Conservation (phyloP, 2,797 vertebrate species). For the Artibeus jamaicensis region DNA sequence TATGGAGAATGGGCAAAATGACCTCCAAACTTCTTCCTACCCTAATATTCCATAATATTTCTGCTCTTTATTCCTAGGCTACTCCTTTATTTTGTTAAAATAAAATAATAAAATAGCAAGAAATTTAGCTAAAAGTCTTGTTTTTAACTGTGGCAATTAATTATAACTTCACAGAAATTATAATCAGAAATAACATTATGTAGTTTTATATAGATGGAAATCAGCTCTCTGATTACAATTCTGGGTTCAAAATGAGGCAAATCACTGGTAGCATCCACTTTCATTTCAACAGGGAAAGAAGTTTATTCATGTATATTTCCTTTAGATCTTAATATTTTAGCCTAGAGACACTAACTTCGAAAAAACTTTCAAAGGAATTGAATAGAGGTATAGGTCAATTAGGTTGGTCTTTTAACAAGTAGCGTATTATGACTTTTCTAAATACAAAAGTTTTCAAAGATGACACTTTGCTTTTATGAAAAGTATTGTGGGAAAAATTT, state of each 20-base stretch:
- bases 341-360: conserved; percentile 75
- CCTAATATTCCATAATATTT: not conserved
- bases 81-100: conserved; percentile 43
- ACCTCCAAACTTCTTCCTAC: not conserved
- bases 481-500: not conserved
- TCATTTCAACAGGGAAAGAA: conserved; percentile 75
- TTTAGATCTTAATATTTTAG: conserved; percentile 76
- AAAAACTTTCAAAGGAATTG: conserved; percentile 67
- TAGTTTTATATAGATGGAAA: conserved; percentile 59
- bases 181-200: conserved; percentile 66
- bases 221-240: conserved; percentile 61
- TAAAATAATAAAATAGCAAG: conserved; percentile 33
- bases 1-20: not conserved
- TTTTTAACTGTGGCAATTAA: conserved; percentile 58
- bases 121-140: conserved; percentile 32
- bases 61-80: not conserved
- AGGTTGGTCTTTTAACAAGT: conserved; percentile 54
- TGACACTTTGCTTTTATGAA: not conserved
- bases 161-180: conserved; percentile 64
- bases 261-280: conserved; percentile 73
- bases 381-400: conserved; percentile 63
- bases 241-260: conserved; percentile 71
- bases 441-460: conserved; percentile 49
- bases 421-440: conserved; percentile 33
- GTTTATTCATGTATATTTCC: conserved; percentile 70